phyloP scores from a whole-genome alignment of 2,888 invertebrate genomes.

The Drosophila fungiperda region DNA sequence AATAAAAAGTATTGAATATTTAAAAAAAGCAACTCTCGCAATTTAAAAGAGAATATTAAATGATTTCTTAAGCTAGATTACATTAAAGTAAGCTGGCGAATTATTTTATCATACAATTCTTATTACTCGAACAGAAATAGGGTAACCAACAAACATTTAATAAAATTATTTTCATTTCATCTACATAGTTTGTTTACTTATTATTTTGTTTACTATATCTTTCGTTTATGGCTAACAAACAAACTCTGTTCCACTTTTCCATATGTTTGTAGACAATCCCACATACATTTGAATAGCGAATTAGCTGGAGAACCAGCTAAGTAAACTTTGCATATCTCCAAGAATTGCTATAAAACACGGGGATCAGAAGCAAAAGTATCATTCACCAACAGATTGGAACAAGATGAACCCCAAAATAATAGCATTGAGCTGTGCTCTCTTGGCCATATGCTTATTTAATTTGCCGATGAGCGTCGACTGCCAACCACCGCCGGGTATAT shows the following conservation, averaged over 20 bases:
- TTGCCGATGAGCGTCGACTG: conserved; percentile 14
- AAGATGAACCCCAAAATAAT: conserved; percentile 24
- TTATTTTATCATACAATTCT: neutral
- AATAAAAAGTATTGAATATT: neutral
- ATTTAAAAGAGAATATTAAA: neutral
- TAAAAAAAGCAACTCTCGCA: neutral
- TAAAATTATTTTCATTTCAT: neutral
- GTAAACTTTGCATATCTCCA: neutral
- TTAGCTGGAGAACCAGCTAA: neutral
- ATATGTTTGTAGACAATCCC: neutral
- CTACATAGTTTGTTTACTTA: neutral
- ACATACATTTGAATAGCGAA: neutral
- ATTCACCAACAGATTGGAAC: conserved; percentile 11
- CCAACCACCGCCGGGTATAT: too few species aligned
- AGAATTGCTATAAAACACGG: conserved; percentile 18
- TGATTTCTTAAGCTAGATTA: neutral
- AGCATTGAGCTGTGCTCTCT: conserved; percentile 25
- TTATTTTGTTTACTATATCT: neutral
- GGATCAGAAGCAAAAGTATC: conserved; percentile 12
- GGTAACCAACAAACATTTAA: neutral
- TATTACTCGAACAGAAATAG: neutral
- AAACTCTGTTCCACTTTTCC: neutral
- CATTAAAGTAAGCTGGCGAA: neutral
- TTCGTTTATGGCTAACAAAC: neutral
- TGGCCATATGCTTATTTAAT: conserved; percentile 24